Evolutionary conservation across 1,140 invertebrate genomes (phyloP).

Genomic region (Berghia stephanieae): DNA sequence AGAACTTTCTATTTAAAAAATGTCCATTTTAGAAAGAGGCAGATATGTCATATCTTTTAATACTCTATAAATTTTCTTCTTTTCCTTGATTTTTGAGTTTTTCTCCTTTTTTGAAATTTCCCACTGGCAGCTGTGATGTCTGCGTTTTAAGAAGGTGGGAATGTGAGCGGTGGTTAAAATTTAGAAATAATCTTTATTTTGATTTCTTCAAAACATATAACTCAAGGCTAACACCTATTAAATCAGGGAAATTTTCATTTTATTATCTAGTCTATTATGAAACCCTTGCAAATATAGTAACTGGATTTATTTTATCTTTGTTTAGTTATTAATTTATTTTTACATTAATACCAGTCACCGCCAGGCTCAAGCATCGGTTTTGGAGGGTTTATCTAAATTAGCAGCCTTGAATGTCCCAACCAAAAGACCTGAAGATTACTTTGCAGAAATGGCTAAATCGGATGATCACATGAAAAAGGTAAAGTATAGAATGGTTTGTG

Average conservation of each 20-base stretch:
- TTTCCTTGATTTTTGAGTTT: too few relatives aligned
- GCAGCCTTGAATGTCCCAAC: constrained; percentile 81
- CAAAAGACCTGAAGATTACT: constrained; percentile 93
- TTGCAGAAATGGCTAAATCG: constrained; percentile 98
- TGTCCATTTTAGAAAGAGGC: too few relatives aligned
- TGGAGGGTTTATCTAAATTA: constrained; percentile 80
- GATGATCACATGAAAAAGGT: constrained; percentile 98
- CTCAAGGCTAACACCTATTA: neutral
- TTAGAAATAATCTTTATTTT: too few relatives aligned
- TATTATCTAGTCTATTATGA: neutral
- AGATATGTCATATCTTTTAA: too few relatives aligned
- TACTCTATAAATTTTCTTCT: too few relatives aligned
- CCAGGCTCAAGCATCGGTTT: constrained; percentile 87
- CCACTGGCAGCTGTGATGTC: too few relatives aligned
- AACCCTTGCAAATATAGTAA: neutral
- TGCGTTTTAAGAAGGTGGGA: too few relatives aligned
- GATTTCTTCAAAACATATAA: neutral
- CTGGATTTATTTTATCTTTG: neutral
- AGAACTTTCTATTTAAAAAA: too few relatives aligned
- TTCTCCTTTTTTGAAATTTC: too few relatives aligned
- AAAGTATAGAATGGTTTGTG: constrained; percentile 27
- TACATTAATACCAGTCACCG: constrained; percentile 72
- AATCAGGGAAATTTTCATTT: neutral
- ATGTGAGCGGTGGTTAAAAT: too few relatives aligned
- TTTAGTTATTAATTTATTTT: neutral